Evolutionary conservation across 1,140 invertebrate genomes (phyloP).

Genomic region (Myzus persicae): DNA sequence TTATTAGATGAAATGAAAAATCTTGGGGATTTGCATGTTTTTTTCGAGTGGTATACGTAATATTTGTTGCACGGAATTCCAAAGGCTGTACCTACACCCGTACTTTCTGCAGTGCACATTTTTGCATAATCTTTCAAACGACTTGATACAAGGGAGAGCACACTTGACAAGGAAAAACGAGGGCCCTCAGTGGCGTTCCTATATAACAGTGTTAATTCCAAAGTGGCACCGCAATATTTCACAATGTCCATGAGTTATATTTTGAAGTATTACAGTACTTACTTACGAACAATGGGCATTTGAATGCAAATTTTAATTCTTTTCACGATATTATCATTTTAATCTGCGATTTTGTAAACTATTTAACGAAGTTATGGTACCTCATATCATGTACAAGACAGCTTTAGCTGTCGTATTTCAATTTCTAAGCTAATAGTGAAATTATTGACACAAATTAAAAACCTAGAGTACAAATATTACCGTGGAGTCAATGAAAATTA

Average conservation of each 20-base stretch:
- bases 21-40: not conserved
- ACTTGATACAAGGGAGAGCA: not conserved
- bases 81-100: not conserved
- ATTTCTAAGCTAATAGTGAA: not conserved
- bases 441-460: not conserved
- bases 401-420: not conserved
- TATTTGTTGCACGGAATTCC: not conserved
- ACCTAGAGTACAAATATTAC: not conserved
- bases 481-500: not conserved
- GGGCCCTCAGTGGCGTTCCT: not conserved
- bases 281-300: not conserved
- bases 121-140: constrained; percentile 9
- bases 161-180: not conserved
- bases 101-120: not conserved
- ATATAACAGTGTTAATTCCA: not conserved
- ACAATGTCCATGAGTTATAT: not conserved
- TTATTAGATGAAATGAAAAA: not conserved
- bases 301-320: constrained; percentile 10
- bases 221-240: not conserved
- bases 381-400: not conserved
- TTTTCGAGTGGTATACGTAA: not conserved
- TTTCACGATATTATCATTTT: not conserved
- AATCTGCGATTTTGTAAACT: not conserved
- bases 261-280: not conserved
- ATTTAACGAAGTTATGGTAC: not conserved